Evolutionary conservation across 2,797 vertebrate genomes (phyloP), one percentile per base, ranked within the genome.

Genomic region (Paratrypauchen microcephalus): DNA sequence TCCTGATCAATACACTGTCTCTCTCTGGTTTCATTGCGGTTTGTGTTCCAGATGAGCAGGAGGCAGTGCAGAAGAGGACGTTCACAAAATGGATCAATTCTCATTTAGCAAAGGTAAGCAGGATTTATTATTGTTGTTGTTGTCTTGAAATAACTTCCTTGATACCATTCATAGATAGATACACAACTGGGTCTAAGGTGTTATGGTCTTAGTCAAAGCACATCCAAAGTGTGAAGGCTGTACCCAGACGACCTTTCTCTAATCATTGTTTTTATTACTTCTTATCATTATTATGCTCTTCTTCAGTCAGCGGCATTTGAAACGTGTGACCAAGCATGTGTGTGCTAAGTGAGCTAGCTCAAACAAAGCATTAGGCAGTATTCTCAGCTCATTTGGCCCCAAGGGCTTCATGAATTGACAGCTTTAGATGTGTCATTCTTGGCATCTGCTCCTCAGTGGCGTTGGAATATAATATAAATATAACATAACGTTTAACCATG

Each of bases 71-170:
- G 89, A 99, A 99, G 90, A 93, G 97, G 81, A 99, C 97, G 68
- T 99, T 99, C 88, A 99, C 97, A 39, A 99, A 99, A 92, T 99
- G 97, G 97, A 99, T 99, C 89, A 99, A 99, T 86, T 97, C 96
- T 85, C 97, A 99, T 86, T 86, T 99, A 86, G 95, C 95, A 64
- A 98, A 98, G 95, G 97, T 98, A 95, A 92, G 69, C 67, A 57
- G 63, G 45, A 48, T 57, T 65, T 65, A 74, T 50, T 23, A 9
- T 60, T 28, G 55, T 56, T 3, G 15, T 66, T 28, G 55, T 56
- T 3, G 12, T 67, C 12, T 62, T 21, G n/a, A 54, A 57, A 72
- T 76, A 41, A 50, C 48, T n/a, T 11, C 6, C 45, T 7, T 9
- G 55, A 2, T 18, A 50, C 19, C 6, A 55, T n/a, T 55, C 23